phyloP scores from a whole-genome alignment of 2,888 invertebrate genomes.

The Byasa hedistus region DNA sequence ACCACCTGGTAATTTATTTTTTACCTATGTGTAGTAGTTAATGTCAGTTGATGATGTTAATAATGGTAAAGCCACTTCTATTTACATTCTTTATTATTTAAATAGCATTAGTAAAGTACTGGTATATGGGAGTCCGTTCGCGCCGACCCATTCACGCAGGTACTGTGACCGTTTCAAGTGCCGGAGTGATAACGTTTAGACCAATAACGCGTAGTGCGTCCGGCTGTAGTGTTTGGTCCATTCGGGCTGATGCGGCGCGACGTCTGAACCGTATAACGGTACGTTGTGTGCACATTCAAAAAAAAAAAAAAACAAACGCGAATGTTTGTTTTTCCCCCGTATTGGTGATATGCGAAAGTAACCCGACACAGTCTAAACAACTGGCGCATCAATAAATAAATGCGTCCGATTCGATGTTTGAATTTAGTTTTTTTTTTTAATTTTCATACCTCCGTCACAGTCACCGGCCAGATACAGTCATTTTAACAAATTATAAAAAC shows the following conservation, averaged over 20 bases:
- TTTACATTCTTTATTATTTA: too few species aligned
- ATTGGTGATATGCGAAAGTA: not conserved
- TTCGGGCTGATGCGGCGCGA: not conserved
- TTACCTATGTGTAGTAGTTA: too few species aligned
- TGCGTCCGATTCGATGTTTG: not conserved
- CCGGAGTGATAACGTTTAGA: constrained; percentile 8
- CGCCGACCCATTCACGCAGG: not conserved
- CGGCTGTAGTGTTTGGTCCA: constrained; percentile 20
- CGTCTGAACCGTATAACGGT: constrained; percentile 5
- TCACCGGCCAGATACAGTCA: too few species aligned
- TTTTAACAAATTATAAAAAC: too few species aligned
- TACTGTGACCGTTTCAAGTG: not conserved
- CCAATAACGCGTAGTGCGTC: constrained; percentile 16
- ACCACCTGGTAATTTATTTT: too few species aligned
- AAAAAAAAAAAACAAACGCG: constrained; percentile 1
- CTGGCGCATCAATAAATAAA: not conserved
- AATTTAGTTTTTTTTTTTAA: not conserved
- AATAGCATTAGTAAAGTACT: too few species aligned
- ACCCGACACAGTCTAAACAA: not conserved
- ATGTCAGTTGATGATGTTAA: too few species aligned
- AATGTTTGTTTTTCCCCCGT: not conserved
- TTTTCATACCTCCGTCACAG: too few species aligned
- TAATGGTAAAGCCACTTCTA: too few species aligned
- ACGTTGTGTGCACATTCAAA: not conserved
- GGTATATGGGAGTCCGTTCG: not conserved